Evolutionary conservation across 2,888 invertebrate genomes (phyloP).

Genomic region (Cyrtodaria siliqua): DNA sequence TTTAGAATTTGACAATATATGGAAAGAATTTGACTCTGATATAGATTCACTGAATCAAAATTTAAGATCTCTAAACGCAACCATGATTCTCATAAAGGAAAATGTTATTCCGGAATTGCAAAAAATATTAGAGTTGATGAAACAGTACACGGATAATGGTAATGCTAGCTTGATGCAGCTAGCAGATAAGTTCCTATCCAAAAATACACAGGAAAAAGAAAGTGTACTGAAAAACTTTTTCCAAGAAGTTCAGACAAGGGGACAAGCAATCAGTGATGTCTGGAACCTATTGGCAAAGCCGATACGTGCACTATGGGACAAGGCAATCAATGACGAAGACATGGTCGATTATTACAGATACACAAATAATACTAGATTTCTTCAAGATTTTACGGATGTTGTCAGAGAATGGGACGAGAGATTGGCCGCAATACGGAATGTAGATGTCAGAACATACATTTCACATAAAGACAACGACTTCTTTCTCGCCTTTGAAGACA

Average conservation of each 20-base stretch:
- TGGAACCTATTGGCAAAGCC: constrained; percentile 63
- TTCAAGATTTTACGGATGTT: constrained; percentile 58
- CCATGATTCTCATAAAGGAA: constrained; percentile 38
- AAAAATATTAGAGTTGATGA: constrained; percentile 30
- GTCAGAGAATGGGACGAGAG: constrained; percentile 28
- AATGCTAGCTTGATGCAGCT: constrained; percentile 58
- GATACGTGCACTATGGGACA: constrained; percentile 66
- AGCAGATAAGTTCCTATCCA: constrained; percentile 62
- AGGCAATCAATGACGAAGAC: constrained; percentile 70
- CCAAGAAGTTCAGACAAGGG: constrained; percentile 72
- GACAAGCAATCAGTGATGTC: constrained; percentile 69
- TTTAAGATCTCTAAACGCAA: constrained; percentile 35
- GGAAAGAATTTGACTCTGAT: constrained; percentile 44
- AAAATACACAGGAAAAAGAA: constrained; percentile 57
- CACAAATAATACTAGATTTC: constrained; percentile 60
- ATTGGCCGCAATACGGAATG: constrained; percentile 34
- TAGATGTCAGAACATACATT: constrained; percentile 65
- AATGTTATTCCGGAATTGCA: constrained; percentile 49
- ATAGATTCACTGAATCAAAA: constrained; percentile 52
- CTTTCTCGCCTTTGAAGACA: constrained; percentile 52
- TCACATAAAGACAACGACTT: constrained; percentile 69
- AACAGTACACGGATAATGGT: constrained; percentile 49
- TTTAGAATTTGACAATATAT: constrained; percentile 46
- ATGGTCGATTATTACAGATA: constrained; percentile 69
- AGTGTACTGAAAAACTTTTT: constrained; percentile 67